These are phyloP conservation scores for Lysandra coridon DNA, from an alignment of 2,888 invertebrate species.

Conservation along the genomic window DNA sequence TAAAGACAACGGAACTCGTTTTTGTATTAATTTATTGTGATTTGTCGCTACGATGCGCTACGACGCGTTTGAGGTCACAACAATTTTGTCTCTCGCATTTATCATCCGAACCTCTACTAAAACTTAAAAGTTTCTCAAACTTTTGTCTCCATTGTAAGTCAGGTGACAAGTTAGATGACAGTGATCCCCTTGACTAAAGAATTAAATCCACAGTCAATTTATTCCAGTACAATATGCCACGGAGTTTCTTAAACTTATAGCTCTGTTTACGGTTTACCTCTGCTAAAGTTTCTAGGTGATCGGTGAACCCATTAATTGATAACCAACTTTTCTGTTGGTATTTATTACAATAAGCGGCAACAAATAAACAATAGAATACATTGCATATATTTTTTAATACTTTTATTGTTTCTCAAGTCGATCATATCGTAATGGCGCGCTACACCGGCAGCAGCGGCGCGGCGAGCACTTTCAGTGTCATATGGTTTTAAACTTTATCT, in stretches of 20 bases:
- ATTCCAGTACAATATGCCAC: not conserved
- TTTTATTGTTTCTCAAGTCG: no score
- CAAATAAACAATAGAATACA: no score
- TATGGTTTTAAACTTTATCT: no score
- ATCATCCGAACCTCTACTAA: constrained; percentile 38
- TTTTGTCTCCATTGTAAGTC: not conserved
- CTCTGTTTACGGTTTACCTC: not conserved
- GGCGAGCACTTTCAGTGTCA: no score
- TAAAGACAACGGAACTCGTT: constrained; percentile 59
- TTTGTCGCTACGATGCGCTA: constrained; percentile 77
- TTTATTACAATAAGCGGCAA: not conserved
- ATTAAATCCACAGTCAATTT: not conserved
- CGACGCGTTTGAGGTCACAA: constrained; percentile 64
- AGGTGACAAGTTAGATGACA: not conserved
- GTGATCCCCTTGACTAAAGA: not conserved
- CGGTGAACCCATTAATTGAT: not conserved
- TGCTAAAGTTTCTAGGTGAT: no score
- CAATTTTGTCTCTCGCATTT: constrained; percentile 54
- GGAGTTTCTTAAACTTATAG: not conserved
- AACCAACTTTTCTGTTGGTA: not conserved
- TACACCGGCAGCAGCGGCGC: no score
- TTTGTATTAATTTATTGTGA: constrained; percentile 63
- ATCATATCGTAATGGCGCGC: not conserved
- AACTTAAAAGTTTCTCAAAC: not conserved
- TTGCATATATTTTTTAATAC: no score